Evolutionary conservation across 2,888 invertebrate species (phyloP), one percentile per base, ranked within the genome.

Genomic region (Scaptodrosophila latifasciaeformis): DNA sequence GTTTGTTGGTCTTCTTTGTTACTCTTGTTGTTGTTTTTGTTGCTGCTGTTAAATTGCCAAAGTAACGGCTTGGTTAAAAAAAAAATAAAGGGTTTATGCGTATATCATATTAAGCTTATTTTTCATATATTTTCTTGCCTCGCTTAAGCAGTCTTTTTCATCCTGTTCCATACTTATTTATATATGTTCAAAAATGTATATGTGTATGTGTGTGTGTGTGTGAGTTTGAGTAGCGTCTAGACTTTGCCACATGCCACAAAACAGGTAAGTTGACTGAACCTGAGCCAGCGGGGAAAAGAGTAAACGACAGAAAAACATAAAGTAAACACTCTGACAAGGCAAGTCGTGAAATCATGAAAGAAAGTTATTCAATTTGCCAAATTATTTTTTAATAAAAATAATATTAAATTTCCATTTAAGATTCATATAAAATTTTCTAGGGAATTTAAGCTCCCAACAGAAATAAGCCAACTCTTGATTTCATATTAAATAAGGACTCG

Each of bases 251-350:
- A 18, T 40, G 40, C 40, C 12, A 21, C 40, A 37, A 24, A 21
- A 46, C 70, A 76, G 70, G 70, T 70, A 76, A 71, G 70, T 70
- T 70, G 75, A 70, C 43, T 70, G 70, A 70, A 70, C 70, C 71
- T 60, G 53, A 55, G 55, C 48, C 65, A 50, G 15, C 24, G 60
- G n/a, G 51, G 54, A 69, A 60, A 54, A 59, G 49, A 47, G 43
- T 59, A 52, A 54, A n/a, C n/a, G 49, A 48, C 43, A 43, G 31
- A 12, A 54, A 35, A 53, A 48, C 27, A 29, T 17, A 13, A 40
- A 27, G 21, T 48, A 46, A 18, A 46, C 19, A 45, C n/a, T 12
- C 13, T 34, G 21, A 46, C n/a, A n/a, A n/a, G n/a, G n/a, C n/a
- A n/a, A n/a, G n/a, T n/a, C n/a, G n/a, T n/a, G n/a, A n/a, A n/a